phyloP scores from a whole-genome alignment of 2,113 vertebrate species.

The Dascyllus trimaculatus region DNA sequence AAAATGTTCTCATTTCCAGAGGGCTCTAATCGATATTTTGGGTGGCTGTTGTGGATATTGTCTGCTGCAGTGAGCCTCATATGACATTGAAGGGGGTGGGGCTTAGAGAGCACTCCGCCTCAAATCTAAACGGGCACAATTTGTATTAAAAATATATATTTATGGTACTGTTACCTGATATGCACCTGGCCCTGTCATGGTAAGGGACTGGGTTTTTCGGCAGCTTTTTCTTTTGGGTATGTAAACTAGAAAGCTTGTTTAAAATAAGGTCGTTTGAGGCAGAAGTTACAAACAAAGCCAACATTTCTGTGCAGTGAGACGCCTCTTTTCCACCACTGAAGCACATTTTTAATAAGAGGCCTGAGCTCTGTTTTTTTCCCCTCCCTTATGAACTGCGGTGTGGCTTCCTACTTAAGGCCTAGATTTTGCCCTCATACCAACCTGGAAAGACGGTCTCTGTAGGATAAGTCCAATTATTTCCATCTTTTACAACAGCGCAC shows the following conservation, averaged over 20 bases:
- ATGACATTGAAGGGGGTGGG: neutral
- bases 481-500: conserved; percentile 14
- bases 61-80: conserved; percentile 4
- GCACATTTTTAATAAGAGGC: conserved; percentile 59
- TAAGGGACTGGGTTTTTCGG: conserved; percentile 50
- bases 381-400: conserved; percentile 12
- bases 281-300: conserved; percentile 40
- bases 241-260: conserved; percentile 28
- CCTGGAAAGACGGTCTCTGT: conserved; percentile 26
- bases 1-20: conserved; percentile 49
- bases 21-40: conserved; percentile 43
- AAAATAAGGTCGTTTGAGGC: conserved; percentile 16
- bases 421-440: conserved; percentile 43
- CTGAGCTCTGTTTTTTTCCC: conserved; percentile 5
- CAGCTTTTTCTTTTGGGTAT: conserved; percentile 61
- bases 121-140: conserved; percentile 47
- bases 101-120: conserved; percentile 3
- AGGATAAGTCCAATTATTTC: conserved; percentile 67
- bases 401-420: conserved; percentile 49
- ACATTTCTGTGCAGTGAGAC: conserved; percentile 32
- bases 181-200: conserved; percentile 25
- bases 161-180: conserved; percentile 62
- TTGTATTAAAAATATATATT: conserved; percentile 51
- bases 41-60: conserved; percentile 17
- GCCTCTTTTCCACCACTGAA: conserved; percentile 47